Evolutionary conservation across 1,140 invertebrate genomes (phyloP).

Genomic region (Aphis craccivora): DNA sequence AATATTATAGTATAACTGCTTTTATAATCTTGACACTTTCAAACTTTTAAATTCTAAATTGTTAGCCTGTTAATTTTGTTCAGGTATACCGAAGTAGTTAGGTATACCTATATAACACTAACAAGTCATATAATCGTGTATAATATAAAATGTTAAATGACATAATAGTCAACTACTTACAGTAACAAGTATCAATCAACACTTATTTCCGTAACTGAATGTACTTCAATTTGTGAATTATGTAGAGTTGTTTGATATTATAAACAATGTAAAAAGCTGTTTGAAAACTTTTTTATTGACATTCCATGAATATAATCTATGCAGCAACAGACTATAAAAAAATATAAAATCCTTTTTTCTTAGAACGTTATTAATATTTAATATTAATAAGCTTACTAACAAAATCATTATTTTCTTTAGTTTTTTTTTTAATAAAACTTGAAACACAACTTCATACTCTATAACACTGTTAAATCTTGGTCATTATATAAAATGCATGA

Average conservation of each 20-base stretch:
- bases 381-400: no score
- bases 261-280: background rate
- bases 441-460: no score
- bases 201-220: background rate
- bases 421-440: no score
- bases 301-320: background rate
- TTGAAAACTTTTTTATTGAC: background rate
- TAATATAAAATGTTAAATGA: background rate
- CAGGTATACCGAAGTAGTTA: background rate
- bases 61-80: background rate
- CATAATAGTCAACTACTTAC: background rate
- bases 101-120: no score
- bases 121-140: no score
- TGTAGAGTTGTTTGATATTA: background rate
- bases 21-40: background rate
- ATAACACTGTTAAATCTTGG: no score
- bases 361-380: no score
- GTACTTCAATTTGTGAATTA: background rate
- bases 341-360: no score
- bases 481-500: no score
- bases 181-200: background rate
- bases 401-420: background rate
- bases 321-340: background rate
- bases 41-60: background rate
- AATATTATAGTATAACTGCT: background rate